phyloP scores from a whole-genome alignment of 2,113 vertebrate species.

The Myrmecophaga tridactyla region DNA sequence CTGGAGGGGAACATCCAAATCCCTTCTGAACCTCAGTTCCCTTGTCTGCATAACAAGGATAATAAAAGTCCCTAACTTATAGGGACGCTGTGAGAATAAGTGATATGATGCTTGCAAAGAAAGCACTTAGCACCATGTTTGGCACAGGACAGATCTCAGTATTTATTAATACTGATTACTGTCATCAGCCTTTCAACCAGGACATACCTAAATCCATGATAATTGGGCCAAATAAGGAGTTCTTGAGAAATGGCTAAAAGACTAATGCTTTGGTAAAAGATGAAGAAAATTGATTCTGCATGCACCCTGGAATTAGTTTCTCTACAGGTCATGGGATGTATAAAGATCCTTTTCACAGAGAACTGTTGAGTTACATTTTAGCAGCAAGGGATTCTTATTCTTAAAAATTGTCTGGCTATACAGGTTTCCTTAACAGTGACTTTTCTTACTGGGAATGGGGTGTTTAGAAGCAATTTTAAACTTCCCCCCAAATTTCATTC shows the following conservation, averaged over 20 bases:
- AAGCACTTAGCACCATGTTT: neutral
- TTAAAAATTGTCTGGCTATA: neutral
- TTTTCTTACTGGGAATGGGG: neutral
- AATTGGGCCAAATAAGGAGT: neutral
- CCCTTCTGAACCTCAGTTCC: neutral
- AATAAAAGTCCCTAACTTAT: neutral
- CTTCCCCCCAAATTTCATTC: neutral
- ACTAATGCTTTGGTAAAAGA: neutral
- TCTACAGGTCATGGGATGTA: neutral
- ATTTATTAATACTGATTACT: neutral
- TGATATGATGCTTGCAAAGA: neutral
- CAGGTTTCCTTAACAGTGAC: neutral
- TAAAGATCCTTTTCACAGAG: neutral
- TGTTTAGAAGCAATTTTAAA: neutral
- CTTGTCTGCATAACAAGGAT: neutral
- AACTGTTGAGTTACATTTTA: constrained; percentile 7
- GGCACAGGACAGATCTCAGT: neutral
- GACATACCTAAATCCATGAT: neutral
- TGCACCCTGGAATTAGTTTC: neutral
- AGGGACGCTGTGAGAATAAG: neutral
- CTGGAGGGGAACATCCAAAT: neutral
- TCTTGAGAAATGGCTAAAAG: constrained; percentile 15
- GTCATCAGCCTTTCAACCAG: neutral
- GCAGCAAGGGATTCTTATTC: constrained; percentile 19
- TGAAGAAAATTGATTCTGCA: neutral